Conservation (phyloP, 2,113 vertebrate species). For the Sphaerodactylus townsendi region DNA sequence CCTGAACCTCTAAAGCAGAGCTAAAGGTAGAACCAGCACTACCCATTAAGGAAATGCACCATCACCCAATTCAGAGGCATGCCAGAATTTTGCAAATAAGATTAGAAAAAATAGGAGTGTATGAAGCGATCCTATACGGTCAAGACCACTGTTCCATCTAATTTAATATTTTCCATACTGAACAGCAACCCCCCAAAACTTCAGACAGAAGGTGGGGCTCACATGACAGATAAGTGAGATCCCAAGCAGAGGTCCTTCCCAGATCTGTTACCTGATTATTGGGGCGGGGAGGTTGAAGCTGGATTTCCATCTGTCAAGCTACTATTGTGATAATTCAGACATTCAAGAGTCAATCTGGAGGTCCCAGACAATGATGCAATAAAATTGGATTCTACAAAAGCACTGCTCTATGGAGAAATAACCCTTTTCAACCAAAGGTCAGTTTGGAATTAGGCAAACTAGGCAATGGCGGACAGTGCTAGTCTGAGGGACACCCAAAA, state of each 20-base stretch:
- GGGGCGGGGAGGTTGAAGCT: not conserved
- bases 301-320: not conserved
- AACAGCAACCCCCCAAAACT: not conserved
- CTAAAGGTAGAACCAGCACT: not conserved
- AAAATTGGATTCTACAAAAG: not conserved
- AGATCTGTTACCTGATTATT: not conserved
- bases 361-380: not conserved
- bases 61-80: not conserved
- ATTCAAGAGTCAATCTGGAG: not conserved
- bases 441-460: too few species aligned
- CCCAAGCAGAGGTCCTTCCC: not conserved
- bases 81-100: too few species aligned
- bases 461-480: too few species aligned
- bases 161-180: not conserved
- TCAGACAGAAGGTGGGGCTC: too few species aligned
- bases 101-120: not conserved
- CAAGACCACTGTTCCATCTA: not conserved
- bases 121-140: not conserved
- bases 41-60: not conserved
- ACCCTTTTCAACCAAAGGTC: not conserved
- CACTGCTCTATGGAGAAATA: not conserved
- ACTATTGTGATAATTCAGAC: not conserved
- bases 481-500: too few species aligned
- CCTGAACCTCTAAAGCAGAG: not conserved
- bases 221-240: too few species aligned